A percentile compares a stretch with the other conserved stretches of the same genome.
Evolutionary conservation across 2,888 invertebrate genomes (phyloP).

Genomic region (Sclerodermus sp.): DNA sequence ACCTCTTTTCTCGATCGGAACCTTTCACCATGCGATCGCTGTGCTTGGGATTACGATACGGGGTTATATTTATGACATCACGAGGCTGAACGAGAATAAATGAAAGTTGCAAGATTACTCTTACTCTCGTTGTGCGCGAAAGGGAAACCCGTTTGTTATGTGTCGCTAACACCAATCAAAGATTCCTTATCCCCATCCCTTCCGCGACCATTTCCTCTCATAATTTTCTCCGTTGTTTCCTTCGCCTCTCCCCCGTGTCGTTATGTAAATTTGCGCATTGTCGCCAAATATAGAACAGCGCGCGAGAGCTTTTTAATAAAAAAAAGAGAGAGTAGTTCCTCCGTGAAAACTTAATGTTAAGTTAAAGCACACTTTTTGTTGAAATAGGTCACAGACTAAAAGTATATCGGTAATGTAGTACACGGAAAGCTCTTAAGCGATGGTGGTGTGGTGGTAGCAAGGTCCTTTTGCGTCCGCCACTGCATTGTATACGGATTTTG

Average conservation of each 20-base stretch:
- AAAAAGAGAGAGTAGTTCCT: constrained; percentile 4
- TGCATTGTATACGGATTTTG: too few relatives aligned
- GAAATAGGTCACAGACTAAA: constrained; percentile 17
- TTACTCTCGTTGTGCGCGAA: constrained; percentile 43
- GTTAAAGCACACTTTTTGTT: constrained; percentile 10
- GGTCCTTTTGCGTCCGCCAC: too few relatives aligned
- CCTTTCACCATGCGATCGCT: constrained; percentile 30
- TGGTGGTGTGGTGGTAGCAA: too few relatives aligned
- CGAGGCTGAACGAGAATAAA: constrained; percentile 44
- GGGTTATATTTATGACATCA: constrained; percentile 52
- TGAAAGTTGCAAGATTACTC: constrained; percentile 53
- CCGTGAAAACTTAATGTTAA: constrained; percentile 19
- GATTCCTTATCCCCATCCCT: background rate
- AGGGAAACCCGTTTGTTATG: constrained; percentile 40
- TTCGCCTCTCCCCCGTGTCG: background rate
- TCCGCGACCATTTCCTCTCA: too few relatives aligned
- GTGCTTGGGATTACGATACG: constrained; percentile 44
- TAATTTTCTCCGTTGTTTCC: too few relatives aligned
- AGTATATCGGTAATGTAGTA: constrained; percentile 6
- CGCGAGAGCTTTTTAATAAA: background rate
- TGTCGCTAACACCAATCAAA: constrained; percentile 6
- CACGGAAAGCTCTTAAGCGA: too few relatives aligned
- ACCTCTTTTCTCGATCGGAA: constrained; percentile 26
- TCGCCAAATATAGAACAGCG: constrained; percentile 1
- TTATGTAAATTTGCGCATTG: background rate